Evolutionary conservation across 2,797 vertebrate species (phyloP).

Genomic region (Typhlichthys subterraneus): DNA sequence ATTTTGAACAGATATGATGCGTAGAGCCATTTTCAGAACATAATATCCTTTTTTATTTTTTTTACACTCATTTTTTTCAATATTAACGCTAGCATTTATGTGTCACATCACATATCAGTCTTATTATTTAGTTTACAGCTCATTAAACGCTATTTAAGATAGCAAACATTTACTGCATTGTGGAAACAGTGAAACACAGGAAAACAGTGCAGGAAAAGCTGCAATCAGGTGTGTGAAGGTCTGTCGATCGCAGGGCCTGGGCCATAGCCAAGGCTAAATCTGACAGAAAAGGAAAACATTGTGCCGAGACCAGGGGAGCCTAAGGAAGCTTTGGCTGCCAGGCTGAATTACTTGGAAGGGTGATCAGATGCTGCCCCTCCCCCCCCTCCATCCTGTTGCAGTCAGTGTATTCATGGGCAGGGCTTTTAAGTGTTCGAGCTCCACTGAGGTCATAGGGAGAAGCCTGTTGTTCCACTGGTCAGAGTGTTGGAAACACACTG

Average conservation of each 20-base stretch:
- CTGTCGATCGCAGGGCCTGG: constrained; percentile 4
- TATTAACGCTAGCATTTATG: too few relatives aligned
- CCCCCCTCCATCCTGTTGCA: constrained; percentile 27
- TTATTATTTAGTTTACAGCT: too few relatives aligned
- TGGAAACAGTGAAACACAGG: too few relatives aligned
- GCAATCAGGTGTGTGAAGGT: background rate
- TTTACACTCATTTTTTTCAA: too few relatives aligned
- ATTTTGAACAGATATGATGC: too few relatives aligned
- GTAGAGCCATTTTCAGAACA: too few relatives aligned
- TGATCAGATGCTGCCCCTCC: constrained; percentile 19
- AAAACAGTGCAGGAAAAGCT: too few relatives aligned
- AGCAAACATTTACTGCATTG: background rate
- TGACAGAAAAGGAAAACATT: constrained; percentile 11
- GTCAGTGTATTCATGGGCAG: constrained; percentile 27
- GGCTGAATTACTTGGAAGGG: constrained; percentile 27
- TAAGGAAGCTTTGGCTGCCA: constrained; percentile 14
- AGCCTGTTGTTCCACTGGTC: constrained; percentile 10
- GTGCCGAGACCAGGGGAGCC: constrained; percentile 19
- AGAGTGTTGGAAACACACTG: background rate
- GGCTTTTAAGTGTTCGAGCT: background rate
- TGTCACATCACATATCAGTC: too few relatives aligned
- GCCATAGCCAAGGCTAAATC: background rate
- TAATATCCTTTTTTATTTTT: too few relatives aligned
- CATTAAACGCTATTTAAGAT: background rate
- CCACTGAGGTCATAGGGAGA: constrained; percentile 15